These are phyloP conservation scores for Pristionchus exspectatus DNA, from an alignment of 2,888 invertebrate species.

Conservation along the genomic window DNA sequence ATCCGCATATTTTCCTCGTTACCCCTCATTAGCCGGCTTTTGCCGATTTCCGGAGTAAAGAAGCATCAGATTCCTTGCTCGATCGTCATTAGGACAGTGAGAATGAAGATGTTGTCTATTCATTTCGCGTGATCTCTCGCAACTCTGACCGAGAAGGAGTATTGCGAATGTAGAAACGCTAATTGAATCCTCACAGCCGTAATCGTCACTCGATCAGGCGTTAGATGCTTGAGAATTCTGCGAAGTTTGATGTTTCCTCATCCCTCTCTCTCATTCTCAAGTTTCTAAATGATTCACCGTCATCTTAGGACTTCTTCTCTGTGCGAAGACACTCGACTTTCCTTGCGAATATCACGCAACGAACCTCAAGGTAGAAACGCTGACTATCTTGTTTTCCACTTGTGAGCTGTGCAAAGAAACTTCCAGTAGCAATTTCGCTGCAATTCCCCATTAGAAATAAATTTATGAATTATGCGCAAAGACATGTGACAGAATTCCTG, in stretches of 20 bases:
- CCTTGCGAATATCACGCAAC: background rate
- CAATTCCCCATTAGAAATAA: background rate
- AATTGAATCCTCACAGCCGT: too few relatives aligned
- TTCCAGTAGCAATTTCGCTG: background rate
- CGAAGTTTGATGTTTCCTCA: background rate
- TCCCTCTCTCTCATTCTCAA: background rate
- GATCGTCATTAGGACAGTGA: background rate
- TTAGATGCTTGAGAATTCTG: background rate
- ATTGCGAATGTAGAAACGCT: background rate
- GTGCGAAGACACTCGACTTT: background rate
- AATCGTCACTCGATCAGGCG: too few relatives aligned
- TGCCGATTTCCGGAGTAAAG: background rate
- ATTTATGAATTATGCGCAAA: background rate
- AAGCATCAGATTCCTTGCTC: background rate
- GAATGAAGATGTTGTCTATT: background rate
- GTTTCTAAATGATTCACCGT: background rate
- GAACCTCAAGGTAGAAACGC: background rate
- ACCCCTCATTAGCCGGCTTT: background rate
- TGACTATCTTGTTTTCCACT: background rate
- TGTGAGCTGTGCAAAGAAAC: background rate
- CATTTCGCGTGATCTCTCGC: background rate
- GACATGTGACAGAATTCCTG: background rate
- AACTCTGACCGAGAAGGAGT: background rate
- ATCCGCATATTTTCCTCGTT: background rate
- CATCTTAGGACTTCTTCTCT: background rate